Evolutionary conservation across 2,888 invertebrate genomes (phyloP).

Genomic region (Steromphala cineraria): DNA sequence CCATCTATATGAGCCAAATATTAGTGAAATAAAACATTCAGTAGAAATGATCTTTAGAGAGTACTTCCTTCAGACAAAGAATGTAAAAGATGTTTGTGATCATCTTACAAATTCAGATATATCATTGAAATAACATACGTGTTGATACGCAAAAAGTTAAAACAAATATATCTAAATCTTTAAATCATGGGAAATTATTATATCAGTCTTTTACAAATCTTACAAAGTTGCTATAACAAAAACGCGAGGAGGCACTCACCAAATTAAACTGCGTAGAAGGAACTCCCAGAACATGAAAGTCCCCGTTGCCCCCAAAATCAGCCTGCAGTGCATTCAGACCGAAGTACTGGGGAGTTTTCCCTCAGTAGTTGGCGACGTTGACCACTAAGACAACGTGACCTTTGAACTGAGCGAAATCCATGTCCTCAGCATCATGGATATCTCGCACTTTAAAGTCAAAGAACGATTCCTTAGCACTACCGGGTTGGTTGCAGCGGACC

Average conservation of each 20-base stretch:
- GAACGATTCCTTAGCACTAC: slow-evolving; percentile 29
- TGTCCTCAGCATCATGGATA: slow-evolving; percentile 38
- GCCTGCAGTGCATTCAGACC: slow-evolving; percentile 76
- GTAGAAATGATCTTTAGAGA: too few species aligned
- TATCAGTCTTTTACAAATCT: too few species aligned
- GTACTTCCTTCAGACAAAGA: too few species aligned
- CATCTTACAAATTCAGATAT: too few species aligned
- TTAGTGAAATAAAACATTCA: too few species aligned
- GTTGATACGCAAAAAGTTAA: too few species aligned
- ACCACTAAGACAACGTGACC: slow-evolving; percentile 73
- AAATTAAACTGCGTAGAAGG: slow-evolving; percentile 75
- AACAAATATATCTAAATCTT: too few species aligned
- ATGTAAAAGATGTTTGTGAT: too few species aligned
- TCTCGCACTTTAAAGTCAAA: slow-evolving; percentile 44
- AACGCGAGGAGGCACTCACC: slow-evolving; percentile 48
- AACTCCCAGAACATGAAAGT: not conserved
- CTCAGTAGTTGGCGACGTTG: slow-evolving; percentile 78
- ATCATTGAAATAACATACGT: too few species aligned
- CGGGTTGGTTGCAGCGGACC: slow-evolving; percentile 28
- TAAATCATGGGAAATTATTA: too few species aligned
- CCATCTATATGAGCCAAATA: too few species aligned
- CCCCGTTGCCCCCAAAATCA: slow-evolving; percentile 18
- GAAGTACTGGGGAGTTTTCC: slow-evolving; percentile 76
- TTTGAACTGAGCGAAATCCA: slow-evolving; percentile 41
- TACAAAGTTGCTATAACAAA: too few species aligned